Percentiles rank a stretch among this genome's conserved stretches.
These are phyloP conservation scores for Dreissena polymorpha DNA, from an alignment of 1,140 invertebrate genomes.

Conservation along the genomic window DNA sequence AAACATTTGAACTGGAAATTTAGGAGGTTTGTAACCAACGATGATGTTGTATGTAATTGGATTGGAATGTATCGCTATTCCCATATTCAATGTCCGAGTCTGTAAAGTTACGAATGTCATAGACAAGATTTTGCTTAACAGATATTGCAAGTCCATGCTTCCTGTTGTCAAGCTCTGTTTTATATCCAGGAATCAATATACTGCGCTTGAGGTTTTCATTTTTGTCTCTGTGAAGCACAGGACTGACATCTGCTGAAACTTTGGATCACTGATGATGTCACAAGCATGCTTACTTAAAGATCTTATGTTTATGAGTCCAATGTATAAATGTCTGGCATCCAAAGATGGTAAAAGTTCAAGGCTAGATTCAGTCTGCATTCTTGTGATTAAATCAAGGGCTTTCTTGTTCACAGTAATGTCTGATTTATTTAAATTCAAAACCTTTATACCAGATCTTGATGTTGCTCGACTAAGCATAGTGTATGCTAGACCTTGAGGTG, in stretches of 20 bases:
- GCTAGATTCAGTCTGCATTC: slow-evolving; percentile 22
- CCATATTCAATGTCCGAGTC: too few species aligned
- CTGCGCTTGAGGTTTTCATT: slow-evolving; percentile 15
- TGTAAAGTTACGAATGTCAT: too few species aligned
- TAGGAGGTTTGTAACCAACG: too few species aligned
- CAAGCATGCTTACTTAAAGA: neutral
- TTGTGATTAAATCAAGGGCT: slow-evolving; percentile 22
- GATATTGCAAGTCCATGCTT: slow-evolving; percentile 35
- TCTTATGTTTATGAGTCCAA: slow-evolving; percentile 1
- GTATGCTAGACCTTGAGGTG: slow-evolving; percentile 41
- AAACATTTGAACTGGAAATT: too few species aligned
- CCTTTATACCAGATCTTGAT: slow-evolving; percentile 24
- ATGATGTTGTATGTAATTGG: too few species aligned
- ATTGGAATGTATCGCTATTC: too few species aligned
- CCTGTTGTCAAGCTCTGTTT: slow-evolving; percentile 38
- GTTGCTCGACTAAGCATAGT: slow-evolving; percentile 46
- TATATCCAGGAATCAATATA: slow-evolving; percentile 27
- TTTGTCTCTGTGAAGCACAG: slow-evolving; percentile 35
- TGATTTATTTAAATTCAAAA: slow-evolving; percentile 33
- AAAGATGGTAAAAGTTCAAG: slow-evolving; percentile 24
- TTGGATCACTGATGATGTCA: slow-evolving; percentile 34
- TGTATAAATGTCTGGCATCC: neutral
- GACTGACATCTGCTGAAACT: slow-evolving; percentile 38
- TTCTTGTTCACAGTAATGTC: too few species aligned
- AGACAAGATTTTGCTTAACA: neutral